Base-by-base conservation (phyloP, 2,113 vertebrate species). In the Lates calcarifer region DNA sequence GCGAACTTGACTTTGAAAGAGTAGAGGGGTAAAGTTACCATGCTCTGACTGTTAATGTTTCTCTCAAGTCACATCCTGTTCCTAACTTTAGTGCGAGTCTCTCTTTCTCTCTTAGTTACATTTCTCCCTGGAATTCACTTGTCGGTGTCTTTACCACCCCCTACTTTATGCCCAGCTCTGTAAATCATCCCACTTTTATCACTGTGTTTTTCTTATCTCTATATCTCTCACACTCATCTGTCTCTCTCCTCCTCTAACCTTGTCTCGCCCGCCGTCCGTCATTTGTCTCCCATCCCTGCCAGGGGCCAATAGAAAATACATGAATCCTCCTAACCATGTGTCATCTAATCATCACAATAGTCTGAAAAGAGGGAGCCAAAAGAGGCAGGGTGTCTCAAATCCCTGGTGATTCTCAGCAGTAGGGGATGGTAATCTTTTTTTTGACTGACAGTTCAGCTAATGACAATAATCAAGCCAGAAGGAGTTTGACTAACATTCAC, bases 1-100 rank as follows among this genome's bases (percentile, higher is more conserved):
- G 87, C 88, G 81, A 90, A 91, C 93, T 92, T 94, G 91, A 90
- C 87, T 92, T 94, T 91, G 78, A 81, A 91, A 75, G 22, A 75
- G 74, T 28, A 37, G 55, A 37, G 56, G 85, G 62, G 58, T 89
- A 39, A 75, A 75, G 56, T 90, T 84, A 33, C 77, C 57, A 60
- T 45, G 77, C 62, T 35, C 29, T 71, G 86, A 79, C 53, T 86
- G 53, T 89, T 89, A 92, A 91, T 91, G 55, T 87, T 75, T 74
- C 84, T 64, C 51, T 53, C 70, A 65, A 90, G 85, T 87, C 79
- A 47, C 56, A 41, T 89, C 69, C 39, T 84, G 74, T 84, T 68
- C 68, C 70, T 69, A 47, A 84, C 70, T 72, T 79, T 18, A 49
- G 33, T 51, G 12, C 14, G 31, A 56, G 24, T 79, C 61, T 71